Percentiles rank a stretch among this genome's conserved stretches.
Evolutionary conservation across 2,113 vertebrate genomes (phyloP).

Genomic region (Caranx melampygus): DNA sequence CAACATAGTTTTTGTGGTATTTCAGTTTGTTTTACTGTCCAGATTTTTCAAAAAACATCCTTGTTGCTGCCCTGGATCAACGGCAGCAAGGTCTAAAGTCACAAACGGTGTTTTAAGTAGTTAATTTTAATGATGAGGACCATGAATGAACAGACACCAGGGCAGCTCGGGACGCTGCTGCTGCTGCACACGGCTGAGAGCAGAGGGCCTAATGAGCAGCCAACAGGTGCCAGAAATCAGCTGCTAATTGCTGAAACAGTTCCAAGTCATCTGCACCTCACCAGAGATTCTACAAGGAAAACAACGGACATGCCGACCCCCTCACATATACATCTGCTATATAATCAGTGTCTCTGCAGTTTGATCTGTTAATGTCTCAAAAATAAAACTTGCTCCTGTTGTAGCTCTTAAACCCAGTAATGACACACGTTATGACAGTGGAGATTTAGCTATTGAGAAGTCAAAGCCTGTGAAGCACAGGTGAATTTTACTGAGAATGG

Average conservation of each 20-base stretch:
- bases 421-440: not conserved
- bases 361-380: not conserved
- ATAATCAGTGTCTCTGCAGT: not conserved
- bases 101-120: not conserved
- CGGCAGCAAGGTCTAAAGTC: not conserved
- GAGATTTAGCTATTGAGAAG: not conserved
- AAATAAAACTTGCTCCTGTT: not conserved
- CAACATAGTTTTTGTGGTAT: too few relatives aligned
- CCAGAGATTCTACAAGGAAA: not conserved
- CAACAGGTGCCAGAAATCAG: constrained; percentile 17
- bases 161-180: not conserved
- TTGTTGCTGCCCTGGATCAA: not conserved
- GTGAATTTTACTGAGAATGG: not conserved
- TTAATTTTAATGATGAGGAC: not conserved
- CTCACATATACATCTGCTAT: not conserved
- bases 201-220: not conserved
- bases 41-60: not conserved
- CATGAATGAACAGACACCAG: not conserved
- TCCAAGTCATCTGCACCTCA: constrained; percentile 6
- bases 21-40: not conserved
- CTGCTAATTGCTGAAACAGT: constrained; percentile 19
- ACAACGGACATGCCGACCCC: not conserved
- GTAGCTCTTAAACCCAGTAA: not conserved
- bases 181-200: not conserved
- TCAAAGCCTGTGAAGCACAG: not conserved